Evolutionary conservation across 2,113 vertebrate species (phyloP).

Genomic region (Pomatorhinus ruficollis): DNA sequence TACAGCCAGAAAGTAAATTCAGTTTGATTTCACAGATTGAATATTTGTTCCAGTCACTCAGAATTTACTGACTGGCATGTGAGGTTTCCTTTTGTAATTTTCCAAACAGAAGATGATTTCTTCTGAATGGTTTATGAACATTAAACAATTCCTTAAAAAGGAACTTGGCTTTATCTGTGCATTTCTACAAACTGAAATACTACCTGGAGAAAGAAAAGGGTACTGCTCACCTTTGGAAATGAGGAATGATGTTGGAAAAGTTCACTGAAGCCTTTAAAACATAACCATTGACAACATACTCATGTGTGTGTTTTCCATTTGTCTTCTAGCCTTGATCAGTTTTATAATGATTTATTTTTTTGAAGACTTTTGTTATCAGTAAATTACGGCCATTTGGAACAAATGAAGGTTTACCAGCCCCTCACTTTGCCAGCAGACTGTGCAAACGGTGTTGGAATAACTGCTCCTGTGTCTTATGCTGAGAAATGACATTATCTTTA

Average conservation of each 20-base stretch:
- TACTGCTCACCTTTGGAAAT: background rate
- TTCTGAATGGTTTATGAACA: background rate
- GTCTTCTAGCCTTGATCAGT: background rate
- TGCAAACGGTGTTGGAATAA: background rate
- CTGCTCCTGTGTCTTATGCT: background rate
- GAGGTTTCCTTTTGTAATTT: background rate
- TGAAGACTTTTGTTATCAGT: background rate
- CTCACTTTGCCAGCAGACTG: background rate
- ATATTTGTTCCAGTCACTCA: constrained; percentile 64
- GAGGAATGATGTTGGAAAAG: background rate
- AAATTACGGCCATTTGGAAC: background rate
- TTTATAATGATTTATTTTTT: background rate
- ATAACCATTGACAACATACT: background rate
- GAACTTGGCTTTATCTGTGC: background rate
- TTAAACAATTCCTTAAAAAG: background rate
- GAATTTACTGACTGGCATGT: constrained; percentile 37
- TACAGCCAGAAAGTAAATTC: constrained; percentile 70
- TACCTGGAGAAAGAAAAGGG: background rate
- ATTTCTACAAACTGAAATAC: background rate
- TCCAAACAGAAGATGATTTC: background rate
- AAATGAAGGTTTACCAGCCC: background rate
- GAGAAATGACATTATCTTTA: background rate
- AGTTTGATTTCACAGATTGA: constrained; percentile 74
- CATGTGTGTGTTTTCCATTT: background rate
- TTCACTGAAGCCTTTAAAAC: background rate